Evolutionary conservation across 2,888 invertebrate genomes (phyloP).

Genomic region (Diarsia mendica): DNA sequence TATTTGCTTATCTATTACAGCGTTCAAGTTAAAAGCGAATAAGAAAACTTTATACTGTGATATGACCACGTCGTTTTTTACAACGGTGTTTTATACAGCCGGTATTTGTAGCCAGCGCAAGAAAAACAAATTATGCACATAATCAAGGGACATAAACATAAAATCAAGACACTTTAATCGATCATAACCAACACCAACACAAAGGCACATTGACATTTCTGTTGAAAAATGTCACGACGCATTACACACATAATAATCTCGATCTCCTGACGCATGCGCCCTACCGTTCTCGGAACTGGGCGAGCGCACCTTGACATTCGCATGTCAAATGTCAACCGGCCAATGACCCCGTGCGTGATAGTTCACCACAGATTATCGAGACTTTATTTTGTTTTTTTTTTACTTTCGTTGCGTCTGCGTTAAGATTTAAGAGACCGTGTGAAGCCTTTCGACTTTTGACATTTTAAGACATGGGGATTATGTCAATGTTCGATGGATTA

Average conservation of each 20-base stretch:
- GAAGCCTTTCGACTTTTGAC: slow-evolving; percentile 47
- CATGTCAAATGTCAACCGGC: slow-evolving; percentile 89
- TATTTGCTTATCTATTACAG: slow-evolving; percentile 1
- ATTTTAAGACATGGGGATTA: slow-evolving; percentile 45
- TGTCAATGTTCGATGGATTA: slow-evolving; percentile 14
- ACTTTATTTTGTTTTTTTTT: slow-evolving; percentile 67
- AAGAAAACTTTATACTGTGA: neutral
- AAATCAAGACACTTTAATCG: slow-evolving; percentile 45
- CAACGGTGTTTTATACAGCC: neutral
- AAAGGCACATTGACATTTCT: slow-evolving; percentile 66
- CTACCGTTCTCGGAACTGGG: slow-evolving; percentile 73
- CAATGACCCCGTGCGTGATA: slow-evolving; percentile 83
- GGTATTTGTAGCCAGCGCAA: slow-evolving; percentile 4
- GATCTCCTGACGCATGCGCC: slow-evolving; percentile 65
- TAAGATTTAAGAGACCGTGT: slow-evolving; percentile 35
- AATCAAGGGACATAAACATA: slow-evolving; percentile 24
- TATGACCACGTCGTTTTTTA: neutral
- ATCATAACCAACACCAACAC: slow-evolving; percentile 53
- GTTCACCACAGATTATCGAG: slow-evolving; percentile 74
- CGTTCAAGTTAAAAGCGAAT: slow-evolving; percentile 14
- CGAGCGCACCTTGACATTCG: slow-evolving; percentile 87
- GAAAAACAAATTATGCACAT: slow-evolving; percentile 17
- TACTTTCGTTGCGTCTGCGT: slow-evolving; percentile 55
- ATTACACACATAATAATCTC: slow-evolving; percentile 66
- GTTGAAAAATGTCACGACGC: slow-evolving; percentile 63